Base-by-base conservation (phyloP, 2,797 vertebrate genomes). In the Carduelis carduelis region DNA sequence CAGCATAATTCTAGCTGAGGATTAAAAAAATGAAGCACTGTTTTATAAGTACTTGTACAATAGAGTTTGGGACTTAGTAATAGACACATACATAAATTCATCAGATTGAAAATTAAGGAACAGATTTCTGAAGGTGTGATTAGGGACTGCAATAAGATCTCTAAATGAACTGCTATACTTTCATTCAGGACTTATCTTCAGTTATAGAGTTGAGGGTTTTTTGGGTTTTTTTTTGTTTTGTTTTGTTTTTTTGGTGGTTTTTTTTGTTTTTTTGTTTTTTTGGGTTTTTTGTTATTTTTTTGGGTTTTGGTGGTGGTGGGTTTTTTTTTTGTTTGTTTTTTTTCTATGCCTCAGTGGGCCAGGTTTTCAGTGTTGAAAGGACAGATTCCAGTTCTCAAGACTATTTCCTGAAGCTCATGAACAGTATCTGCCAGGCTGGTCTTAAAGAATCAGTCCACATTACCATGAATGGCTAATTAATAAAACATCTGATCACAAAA, bases 401-500 rank as follows among this genome's bases (percentile, higher is more conserved):
- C 39, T 70, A 9, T 90, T 81, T 92, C 59, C 68, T 74, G 66
- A 70, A 88, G 52, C 76, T 93, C 41, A 72, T 78, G 46, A 76
- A 82, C 20, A 70, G 10, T 41, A 10, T 44, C 28, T 71, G 77
- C 69, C 84, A 91, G 72, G 37, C 80, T 93, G 59, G 70, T 91
- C 61, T 72, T 92, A 88, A 86, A 88, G 44, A 92, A 81, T 89
- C 53, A 60, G 57, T 44, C 55, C 39, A 84, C 19, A 43, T 93
- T 79, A 66, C 80, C 66, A 84, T 63, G 59, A 93, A 84, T 53
- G 17, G 21, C 57, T 94, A 91, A 90, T 88, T 95, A 91, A 95
- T 89, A 93, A 96, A 95, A 86, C 55, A 91, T 72, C 70, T 91
- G 60, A 93, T 95, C 87, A 91, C 47, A 93, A 94, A 93, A 88